A percentile compares a stretch with the other conserved stretches of the same genome.
These are phyloP conservation scores for Enhydra lutris DNA, from an alignment of 2,113 vertebrate genomes.

Conservation along the genomic window DNA sequence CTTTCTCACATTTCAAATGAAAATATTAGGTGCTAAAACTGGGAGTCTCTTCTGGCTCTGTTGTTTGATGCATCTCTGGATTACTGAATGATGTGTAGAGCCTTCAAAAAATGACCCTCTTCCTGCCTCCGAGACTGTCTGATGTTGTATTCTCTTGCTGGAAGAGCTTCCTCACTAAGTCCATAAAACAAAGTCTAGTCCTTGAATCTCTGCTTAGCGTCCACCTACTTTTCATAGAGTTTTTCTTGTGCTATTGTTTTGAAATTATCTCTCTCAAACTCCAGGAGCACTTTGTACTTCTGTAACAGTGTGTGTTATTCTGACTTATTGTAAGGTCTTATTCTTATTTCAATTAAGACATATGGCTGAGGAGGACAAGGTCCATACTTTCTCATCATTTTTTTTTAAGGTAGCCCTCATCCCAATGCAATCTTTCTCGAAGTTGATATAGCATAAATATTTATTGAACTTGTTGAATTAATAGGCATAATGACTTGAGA, in stretches of 20 bases:
- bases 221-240: not conserved
- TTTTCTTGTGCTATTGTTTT: not conserved
- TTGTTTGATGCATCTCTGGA: not conserved
- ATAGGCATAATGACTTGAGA: conserved; percentile 11
- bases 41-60: not conserved
- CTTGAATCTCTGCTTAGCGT: not conserved
- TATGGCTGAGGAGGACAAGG: not conserved
- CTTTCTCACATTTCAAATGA: conserved; percentile 21
- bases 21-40: not conserved
- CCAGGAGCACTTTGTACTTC: not conserved
- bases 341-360: not conserved
- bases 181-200: not conserved
- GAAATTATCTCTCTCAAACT: not conserved
- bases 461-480: conserved; percentile 36
- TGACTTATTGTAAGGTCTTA: not conserved
- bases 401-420: not conserved
- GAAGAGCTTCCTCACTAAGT: not conserved
- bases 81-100: not conserved
- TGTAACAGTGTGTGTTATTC: not conserved
- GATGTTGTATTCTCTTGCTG: not conserved
- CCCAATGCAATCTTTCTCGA: not conserved
- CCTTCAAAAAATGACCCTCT: not conserved
- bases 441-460: not conserved
- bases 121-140: not conserved
- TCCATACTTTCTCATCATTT: not conserved